Percentiles rank a stretch among this genome's conserved stretches.
These are phyloP conservation scores for Dendronephthya gigantea DNA, from an alignment of 64 coral and sea anemone genomes.

Conservation along the genomic window DNA sequence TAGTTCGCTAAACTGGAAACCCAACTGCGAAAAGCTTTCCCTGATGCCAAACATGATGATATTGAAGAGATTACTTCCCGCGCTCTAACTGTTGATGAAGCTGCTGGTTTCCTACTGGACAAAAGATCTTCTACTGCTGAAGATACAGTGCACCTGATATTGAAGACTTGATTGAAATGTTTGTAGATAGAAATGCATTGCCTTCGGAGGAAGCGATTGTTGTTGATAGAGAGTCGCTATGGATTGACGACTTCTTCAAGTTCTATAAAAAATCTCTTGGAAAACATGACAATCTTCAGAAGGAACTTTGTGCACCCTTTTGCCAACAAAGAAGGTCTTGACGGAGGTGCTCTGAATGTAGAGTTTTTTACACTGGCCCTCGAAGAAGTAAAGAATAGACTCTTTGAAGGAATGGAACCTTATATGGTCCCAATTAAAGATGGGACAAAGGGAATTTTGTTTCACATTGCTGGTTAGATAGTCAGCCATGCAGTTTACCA, in stretches of 20 bases:
- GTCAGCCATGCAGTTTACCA: background rate
- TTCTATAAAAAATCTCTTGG: constrained; percentile 13
- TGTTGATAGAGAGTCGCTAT: constrained; percentile 13
- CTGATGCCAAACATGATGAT: constrained; percentile 4
- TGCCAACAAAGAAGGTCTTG: background rate
- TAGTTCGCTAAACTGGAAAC: background rate
- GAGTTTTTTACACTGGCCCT: constrained; percentile 20
- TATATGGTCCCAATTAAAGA: constrained; percentile 9
- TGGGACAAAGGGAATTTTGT: background rate
- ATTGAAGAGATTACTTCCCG: background rate
- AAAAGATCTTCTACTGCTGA: background rate
- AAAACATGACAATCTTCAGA: background rate
- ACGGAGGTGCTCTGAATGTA: constrained; percentile 8
- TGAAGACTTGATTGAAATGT: background rate
- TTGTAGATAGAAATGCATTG: too few species aligned
- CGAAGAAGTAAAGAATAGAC: constrained; percentile 10
- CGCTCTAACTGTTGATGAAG: background rate
- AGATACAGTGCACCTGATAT: background rate
- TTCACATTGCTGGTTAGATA: background rate
- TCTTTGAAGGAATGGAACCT: constrained; percentile 18
- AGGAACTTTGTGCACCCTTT: constrained; percentile 11
- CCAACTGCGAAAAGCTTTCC: background rate
- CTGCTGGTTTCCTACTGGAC: background rate
- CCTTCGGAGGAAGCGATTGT: too few species aligned
- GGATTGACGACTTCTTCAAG: background rate